Base-by-base conservation (phyloP, 2,888 invertebrate species). In the Apamea epomidion region DNA sequence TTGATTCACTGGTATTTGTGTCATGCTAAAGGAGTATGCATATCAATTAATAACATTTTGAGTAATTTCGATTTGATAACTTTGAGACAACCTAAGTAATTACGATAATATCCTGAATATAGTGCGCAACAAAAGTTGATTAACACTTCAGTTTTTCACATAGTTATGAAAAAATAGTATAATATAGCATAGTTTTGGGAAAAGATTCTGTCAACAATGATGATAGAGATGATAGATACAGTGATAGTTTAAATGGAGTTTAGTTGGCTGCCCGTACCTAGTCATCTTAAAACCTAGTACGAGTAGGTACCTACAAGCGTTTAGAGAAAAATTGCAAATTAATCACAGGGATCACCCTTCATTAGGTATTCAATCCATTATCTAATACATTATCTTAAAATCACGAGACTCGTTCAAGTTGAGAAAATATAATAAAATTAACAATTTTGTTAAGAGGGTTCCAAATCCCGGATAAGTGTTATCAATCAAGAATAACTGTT, bases 361-460 rank as follows among this genome's bases (percentile, higher is more conserved):
- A 29, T 32, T 51, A 45, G 1, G 51, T n/a, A 75, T 64, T 58
- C 37, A n/a, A 54, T 80, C 25, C 67, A 73, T 80, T 83, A 68
- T 60, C 73, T 62, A 32, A 64, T 67, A 51, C 32, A 74, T 76
- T 37, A 37, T 32, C 42, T 32, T 67, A 37, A 54, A 78, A 67
- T 37, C 65, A 45, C 42, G 32, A 60, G 29, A 45, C 62, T 51
- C 21, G 29, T n/a, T 86, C 75, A 74, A 64, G 45, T 76, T 51
- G 7, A 64, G 60, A 64, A 71, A 70, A 64, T 45, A 54, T 51
- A 73, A 77, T 60, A 65, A 78, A 78, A 29, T 78, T 74, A 78
- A 18, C 68, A 71, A 83, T 81, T 76, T 76, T 29, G 67, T 54
- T 76, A 73, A 69, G 54, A 74, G 37, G 58, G n/a, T 71, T 51